These are phyloP conservation scores for Psilopogon haemacephalus DNA, from an alignment of 2,113 vertebrate genomes.

Conservation along the genomic window DNA sequence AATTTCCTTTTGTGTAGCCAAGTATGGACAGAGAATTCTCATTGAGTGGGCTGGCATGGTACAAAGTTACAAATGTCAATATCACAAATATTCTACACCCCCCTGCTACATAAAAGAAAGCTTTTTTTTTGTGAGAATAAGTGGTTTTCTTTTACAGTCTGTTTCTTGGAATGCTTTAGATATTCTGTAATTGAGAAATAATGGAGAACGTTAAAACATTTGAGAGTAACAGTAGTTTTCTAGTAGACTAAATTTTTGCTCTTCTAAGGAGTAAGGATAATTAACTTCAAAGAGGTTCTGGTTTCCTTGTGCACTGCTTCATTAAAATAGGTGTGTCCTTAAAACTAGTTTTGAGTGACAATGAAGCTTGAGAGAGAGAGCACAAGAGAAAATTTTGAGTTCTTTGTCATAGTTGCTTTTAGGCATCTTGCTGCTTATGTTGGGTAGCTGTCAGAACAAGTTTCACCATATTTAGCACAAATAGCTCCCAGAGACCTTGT, in stretches of 20 bases:
- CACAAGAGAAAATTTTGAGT: neutral
- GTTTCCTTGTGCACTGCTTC: neutral
- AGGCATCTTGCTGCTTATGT: neutral
- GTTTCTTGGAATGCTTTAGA: neutral
- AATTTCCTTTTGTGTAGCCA: neutral
- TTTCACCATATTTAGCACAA: neutral
- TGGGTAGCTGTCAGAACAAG: neutral
- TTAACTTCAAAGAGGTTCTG: neutral
- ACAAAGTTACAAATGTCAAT: conserved; percentile 17
- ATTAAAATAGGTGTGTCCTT: neutral
- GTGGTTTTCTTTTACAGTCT: neutral
- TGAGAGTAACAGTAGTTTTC: neutral
- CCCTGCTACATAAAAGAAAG: neutral
- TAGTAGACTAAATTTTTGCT: neutral
- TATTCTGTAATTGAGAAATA: neutral
- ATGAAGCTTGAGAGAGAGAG: neutral
- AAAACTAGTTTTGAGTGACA: neutral
- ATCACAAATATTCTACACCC: neutral
- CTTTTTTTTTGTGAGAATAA: neutral
- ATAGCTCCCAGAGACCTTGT: neutral
- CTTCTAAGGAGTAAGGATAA: neutral
- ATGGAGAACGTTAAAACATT: neutral
- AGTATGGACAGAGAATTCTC: neutral
- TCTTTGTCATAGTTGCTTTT: neutral
- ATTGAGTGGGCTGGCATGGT: neutral